Conservation (phyloP, 2,888 invertebrate species). For the Buathra laborator region DNA sequence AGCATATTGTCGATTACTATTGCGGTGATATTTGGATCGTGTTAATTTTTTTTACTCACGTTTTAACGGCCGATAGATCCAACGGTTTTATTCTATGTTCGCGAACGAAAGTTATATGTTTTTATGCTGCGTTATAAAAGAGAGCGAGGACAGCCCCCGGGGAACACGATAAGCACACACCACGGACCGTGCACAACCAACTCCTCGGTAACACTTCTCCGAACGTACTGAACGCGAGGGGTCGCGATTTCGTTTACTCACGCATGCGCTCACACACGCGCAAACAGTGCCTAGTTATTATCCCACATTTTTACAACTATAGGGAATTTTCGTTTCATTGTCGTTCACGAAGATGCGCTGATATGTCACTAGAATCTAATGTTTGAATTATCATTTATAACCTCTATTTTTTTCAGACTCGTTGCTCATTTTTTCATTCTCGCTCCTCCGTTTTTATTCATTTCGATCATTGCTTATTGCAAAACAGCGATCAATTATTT, state of each 20-base stretch:
- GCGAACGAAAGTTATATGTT: conserved; percentile 39
- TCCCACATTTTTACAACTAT: neutral
- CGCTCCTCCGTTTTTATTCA: neutral
- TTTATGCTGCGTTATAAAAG: conserved; percentile 47
- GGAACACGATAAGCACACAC: conserved; percentile 70
- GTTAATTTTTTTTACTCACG: conserved; percentile 58
- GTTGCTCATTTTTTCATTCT: neutral
- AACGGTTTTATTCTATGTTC: conserved; percentile 41
- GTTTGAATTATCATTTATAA: conserved; percentile 7
- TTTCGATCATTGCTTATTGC: neutral
- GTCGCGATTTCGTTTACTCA: conserved; percentile 75
- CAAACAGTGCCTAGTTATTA: conserved; percentile 14
- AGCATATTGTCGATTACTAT: conserved; percentile 27
- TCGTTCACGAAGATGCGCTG: neutral
- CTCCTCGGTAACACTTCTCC: conserved; percentile 79
- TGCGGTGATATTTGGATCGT: conserved; percentile 23
- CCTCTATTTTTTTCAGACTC: conserved; percentile 4
- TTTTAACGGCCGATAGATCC: conserved; percentile 59
- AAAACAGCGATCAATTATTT: neutral
- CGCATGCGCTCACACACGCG: conserved; percentile 74
- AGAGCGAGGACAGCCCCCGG: conserved; percentile 61
- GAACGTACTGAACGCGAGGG: conserved; percentile 79
- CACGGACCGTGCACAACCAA: conserved; percentile 73
- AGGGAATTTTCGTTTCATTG: neutral
- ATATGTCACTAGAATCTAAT: neutral